Conservation (phyloP, 2,888 invertebrate species). For the Chirona hameri region DNA sequence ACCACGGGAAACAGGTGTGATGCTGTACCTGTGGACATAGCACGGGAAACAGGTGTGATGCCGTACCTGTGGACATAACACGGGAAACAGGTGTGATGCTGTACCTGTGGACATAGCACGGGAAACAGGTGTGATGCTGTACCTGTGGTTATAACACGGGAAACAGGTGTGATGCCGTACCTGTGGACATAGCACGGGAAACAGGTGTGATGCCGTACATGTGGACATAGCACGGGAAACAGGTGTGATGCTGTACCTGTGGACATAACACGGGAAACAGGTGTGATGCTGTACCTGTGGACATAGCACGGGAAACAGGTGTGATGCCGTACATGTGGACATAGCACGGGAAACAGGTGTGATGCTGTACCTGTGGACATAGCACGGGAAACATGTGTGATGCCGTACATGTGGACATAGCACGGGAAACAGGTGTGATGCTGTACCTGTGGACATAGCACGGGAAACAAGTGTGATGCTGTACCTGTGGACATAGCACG, state of each 20-base stretch:
- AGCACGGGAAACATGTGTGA: constrained; percentile 46
- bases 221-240: constrained; percentile 34
- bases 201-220: constrained; percentile 58
- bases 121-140: constrained; percentile 52
- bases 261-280: constrained; percentile 31
- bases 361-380: constrained; percentile 56
- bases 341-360: constrained; percentile 42
- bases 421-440: constrained; percentile 46
- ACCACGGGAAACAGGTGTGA: constrained; percentile 46
- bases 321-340: constrained; percentile 58
- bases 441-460: constrained; percentile 54
- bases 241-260: constrained; percentile 58
- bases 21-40: constrained; percentile 54
- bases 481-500: constrained; percentile 52
- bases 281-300: constrained; percentile 58
- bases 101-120: constrained; percentile 52
- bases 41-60: constrained; percentile 46
- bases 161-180: constrained; percentile 54
- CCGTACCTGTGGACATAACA: constrained; percentile 54
- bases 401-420: constrained; percentile 54
- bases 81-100: constrained; percentile 49
- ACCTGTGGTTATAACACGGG: constrained; percentile 49
- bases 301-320: neutral
- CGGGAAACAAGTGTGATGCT: constrained; percentile 49
- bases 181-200: constrained; percentile 46